These are phyloP conservation scores for Cantharis lateralis DNA, from an alignment of 2,888 invertebrate genomes.

Conservation along the genomic window DNA sequence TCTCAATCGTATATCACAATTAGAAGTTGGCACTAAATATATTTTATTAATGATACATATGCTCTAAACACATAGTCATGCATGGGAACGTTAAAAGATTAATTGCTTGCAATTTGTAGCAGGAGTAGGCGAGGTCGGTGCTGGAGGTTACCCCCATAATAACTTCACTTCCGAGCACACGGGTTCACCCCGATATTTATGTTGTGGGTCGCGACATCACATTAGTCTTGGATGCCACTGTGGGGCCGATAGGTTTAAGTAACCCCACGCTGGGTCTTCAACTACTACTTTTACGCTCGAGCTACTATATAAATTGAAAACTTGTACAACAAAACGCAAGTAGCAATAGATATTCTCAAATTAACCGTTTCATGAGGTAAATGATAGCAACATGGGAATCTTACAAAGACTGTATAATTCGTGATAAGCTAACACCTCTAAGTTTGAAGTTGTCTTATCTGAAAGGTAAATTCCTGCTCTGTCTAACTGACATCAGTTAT, in stretches of 20 bases:
- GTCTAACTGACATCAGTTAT: constrained; percentile 45
- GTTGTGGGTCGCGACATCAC: constrained; percentile 51
- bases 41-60: constrained; percentile 33
- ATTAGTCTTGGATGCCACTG: constrained; percentile 49
- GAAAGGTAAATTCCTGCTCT: constrained; percentile 43
- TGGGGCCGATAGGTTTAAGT: constrained; percentile 40
- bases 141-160: constrained; percentile 50
- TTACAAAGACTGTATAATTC: constrained; percentile 39
- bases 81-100: constrained; percentile 45
- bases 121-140: constrained; percentile 48
- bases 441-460: constrained; percentile 47
- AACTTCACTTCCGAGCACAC: constrained; percentile 48
- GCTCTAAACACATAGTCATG: constrained; percentile 32
- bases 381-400: constrained; percentile 37
- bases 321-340: constrained; percentile 13
- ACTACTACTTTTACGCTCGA: constrained; percentile 44
- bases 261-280: constrained; percentile 36
- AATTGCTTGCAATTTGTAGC: constrained; percentile 50
- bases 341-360: constrained; percentile 17
- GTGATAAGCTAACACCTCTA: constrained; percentile 44
- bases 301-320: constrained; percentile 44
- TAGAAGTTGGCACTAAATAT: constrained; percentile 29
- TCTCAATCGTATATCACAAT: constrained; percentile 26
- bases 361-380: constrained; percentile 10
- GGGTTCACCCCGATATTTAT: constrained; percentile 50